Evolutionary conservation across 2,113 vertebrate species (phyloP), one percentile per base, ranked within the genome.

Genomic region (Barbus barbus): DNA sequence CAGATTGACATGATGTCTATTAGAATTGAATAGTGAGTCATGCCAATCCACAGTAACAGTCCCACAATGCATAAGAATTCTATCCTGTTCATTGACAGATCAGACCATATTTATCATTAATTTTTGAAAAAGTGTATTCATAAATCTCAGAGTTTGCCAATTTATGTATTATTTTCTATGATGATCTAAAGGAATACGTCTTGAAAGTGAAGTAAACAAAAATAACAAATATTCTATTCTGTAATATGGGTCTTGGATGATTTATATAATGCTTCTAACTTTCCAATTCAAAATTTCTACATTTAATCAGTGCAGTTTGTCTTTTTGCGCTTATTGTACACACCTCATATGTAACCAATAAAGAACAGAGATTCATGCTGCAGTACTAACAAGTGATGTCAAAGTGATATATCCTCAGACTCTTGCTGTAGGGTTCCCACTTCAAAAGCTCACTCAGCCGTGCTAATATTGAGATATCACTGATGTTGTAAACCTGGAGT

Each of bases 11-110:
- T 78, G 83, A 83, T 36, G 72, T 63, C 33, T 86, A 67, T 86
- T 84, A 73, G 38, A 78, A 78, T 33, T 63, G 83, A 87, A 81
- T 13, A 44, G 44, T 82, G 44, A 87, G n/a, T 85, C 81, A 85
- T 84, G 58, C 6, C n/a, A 58, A 31, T 83, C 24, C 38, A 46
- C 72, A 16, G 28, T 58, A 24, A 67, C 24, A 75, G 75, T 26
- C 65, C 13, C 2, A 26, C 20, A 48, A 74, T 41, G 14, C 18
- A 79, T n/a, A 31, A 36, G 61, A 41, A 67, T 75, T 9, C 8
- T 33, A 4, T 31, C 14, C 9, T 74, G 6, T 48, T 75, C 18
- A 28, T 46, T 31, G 26, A 77, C 33, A n/a, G 33, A 44, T 44
- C 36, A 72, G 69, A 72, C 36, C 36, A 22, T 71, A 71, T 72